Percentiles rank a stretch among this genome's conserved stretches.
These are phyloP conservation scores for Falco naumanni DNA, from an alignment of 2,797 vertebrate genomes.

Conservation along the genomic window DNA sequence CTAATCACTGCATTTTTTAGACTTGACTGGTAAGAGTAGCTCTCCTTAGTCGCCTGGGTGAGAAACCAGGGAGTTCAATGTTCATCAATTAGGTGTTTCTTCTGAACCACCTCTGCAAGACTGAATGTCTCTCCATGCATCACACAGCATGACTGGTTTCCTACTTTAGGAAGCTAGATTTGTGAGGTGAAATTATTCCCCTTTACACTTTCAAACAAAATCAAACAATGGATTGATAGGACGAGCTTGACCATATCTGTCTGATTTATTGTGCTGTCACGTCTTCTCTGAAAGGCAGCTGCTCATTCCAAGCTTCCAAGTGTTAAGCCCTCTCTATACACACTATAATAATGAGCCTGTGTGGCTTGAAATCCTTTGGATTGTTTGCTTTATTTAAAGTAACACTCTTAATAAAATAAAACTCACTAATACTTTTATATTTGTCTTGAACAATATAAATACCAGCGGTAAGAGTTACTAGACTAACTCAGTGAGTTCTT, in stretches of 20 bases:
- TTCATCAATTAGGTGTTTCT: neutral
- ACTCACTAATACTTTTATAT: neutral
- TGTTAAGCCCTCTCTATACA: neutral
- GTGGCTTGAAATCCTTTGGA: slow-evolving; percentile 35
- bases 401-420: slow-evolving; percentile 38
- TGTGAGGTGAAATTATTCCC: neutral
- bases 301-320: slow-evolving; percentile 27
- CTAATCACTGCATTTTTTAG: neutral
- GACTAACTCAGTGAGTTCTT: neutral
- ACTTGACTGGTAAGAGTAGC: neutral
- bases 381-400: slow-evolving; percentile 47
- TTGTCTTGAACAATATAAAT: slow-evolving; percentile 11
- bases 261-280: neutral
- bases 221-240: neutral
- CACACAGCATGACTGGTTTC: neutral
- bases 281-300: slow-evolving; percentile 17
- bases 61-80: neutral
- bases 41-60: neutral
- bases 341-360: neutral
- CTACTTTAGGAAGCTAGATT: neutral
- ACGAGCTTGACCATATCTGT: neutral
- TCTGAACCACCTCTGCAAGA: neutral
- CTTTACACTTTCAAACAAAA: neutral
- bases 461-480: neutral
- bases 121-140: neutral